phyloP scores from a whole-genome alignment of 1,140 invertebrate genomes.

The Elysia chlorotica region DNA sequence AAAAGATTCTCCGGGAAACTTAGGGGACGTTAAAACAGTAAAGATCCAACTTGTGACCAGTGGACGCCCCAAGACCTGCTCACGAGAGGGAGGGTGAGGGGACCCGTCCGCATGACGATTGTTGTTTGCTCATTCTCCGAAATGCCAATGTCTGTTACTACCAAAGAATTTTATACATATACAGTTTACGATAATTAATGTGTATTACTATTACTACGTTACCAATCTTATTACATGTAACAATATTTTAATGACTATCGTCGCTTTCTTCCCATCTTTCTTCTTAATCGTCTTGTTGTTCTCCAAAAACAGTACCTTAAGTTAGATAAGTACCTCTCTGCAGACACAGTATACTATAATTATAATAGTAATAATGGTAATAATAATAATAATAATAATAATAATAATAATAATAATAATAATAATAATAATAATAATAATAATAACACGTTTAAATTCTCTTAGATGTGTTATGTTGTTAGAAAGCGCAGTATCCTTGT shows the following conservation, averaged over 20 bases:
- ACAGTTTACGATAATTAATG: background rate
- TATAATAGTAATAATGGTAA: background rate
- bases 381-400: background rate
- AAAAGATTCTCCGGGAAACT: no score
- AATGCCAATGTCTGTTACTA: constrained; percentile 10
- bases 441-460: background rate
- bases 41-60: no score
- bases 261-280: background rate
- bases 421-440: background rate
- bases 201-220: constrained; percentile 6
- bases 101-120: no score
- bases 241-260: background rate
- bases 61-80: no score
- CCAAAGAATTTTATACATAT: constrained; percentile 15
- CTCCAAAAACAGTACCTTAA: background rate
- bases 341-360: background rate
- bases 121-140: background rate
- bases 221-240: constrained; percentile 2
- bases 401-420: background rate
- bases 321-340: background rate
- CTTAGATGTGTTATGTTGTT: no score
- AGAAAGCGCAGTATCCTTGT: background rate
- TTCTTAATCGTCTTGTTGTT: background rate
- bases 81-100: no score
- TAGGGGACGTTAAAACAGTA: no score